These are phyloP conservation scores for zebrafish (Danio rerio) DNA, from an alignment of 2,113 vertebrate genomes.

Conservation along the genomic window DNA sequence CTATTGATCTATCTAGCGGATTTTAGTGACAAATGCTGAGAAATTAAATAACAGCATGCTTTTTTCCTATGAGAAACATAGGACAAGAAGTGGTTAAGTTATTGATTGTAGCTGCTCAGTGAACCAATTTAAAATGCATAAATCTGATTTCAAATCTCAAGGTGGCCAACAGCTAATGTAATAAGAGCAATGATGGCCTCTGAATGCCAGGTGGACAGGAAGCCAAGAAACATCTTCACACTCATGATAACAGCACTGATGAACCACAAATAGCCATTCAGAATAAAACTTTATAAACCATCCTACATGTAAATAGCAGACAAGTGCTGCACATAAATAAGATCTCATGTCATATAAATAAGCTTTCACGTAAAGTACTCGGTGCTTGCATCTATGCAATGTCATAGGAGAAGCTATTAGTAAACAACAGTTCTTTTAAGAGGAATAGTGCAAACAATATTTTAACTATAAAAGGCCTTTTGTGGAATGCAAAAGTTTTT, in stretches of 20 bases:
- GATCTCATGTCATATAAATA: background rate
- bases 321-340: background rate
- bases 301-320: background rate
- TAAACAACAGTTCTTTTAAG: too few species aligned
- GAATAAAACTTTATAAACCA: background rate
- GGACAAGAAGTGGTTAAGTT: conserved; percentile 12
- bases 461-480: too few species aligned
- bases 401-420: too few species aligned
- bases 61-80: background rate
- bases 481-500: too few species aligned
- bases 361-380: background rate
- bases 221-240: conserved; percentile 27
- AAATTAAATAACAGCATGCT: background rate
- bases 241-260: background rate
- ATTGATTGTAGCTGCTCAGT: conserved; percentile 15
- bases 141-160: conserved; percentile 27
- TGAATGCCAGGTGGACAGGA: conserved; percentile 39
- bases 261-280: conserved; percentile 7
- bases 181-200: conserved; percentile 35
- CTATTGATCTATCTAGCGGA: background rate
- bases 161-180: conserved; percentile 31
- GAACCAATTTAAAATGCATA: conserved; percentile 22
- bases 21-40: background rate
- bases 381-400: background rate
- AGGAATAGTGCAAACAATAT: too few species aligned